phyloP scores from a whole-genome alignment of 2,797 vertebrate species.

The Phaenicophaeus curvirostris region DNA sequence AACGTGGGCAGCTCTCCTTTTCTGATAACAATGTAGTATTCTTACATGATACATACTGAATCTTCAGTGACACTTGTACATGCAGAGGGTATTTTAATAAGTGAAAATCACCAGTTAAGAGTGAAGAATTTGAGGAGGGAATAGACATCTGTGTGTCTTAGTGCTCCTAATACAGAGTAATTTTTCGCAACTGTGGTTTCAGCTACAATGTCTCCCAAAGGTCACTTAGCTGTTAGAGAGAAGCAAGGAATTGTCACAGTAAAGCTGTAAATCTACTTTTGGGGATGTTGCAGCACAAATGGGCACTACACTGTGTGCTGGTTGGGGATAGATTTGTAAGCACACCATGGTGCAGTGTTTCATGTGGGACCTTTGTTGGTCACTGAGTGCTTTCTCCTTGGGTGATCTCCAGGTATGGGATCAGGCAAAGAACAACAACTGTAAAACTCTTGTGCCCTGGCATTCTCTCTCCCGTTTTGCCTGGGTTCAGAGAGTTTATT shows the following conservation, averaged over 20 bases:
- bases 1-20: background rate
- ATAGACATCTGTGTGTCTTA: background rate
- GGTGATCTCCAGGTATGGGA: background rate
- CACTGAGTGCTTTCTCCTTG: background rate
- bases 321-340: background rate
- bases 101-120: background rate
- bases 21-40: background rate
- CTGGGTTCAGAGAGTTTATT: background rate
- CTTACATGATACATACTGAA: background rate
- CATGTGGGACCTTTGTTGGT: background rate
- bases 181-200: background rate
- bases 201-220: background rate
- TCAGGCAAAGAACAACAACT: background rate
- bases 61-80: background rate
- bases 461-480: background rate
- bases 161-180: background rate
- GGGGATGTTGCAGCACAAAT: background rate
- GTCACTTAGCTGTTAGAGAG: background rate
- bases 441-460: background rate
- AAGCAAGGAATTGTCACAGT: background rate
- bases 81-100: background rate
- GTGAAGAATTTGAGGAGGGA: background rate
- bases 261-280: background rate
- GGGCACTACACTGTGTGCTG: accelerated
- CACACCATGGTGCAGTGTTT: accelerated